Evolutionary conservation across 2,888 invertebrate species (phyloP), one percentile per base, ranked within the genome.

Genomic region (Apotomis capreana): DNA sequence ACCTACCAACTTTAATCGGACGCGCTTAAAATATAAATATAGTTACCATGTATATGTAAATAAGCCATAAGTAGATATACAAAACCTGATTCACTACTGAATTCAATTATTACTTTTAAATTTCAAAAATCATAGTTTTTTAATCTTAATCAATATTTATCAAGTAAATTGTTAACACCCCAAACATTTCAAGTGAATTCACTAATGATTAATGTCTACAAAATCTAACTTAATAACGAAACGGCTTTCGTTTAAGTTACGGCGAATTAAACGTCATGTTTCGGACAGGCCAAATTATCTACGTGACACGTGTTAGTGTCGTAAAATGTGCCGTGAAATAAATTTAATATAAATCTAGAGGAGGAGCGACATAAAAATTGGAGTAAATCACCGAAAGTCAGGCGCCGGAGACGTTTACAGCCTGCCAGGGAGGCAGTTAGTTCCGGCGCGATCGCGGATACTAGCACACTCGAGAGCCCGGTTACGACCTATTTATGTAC

Each of bases 331-430:
- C 86, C 85, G 87, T 90, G 90, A 91, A 91, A 90, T 91, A 90
- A 91, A 77, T 74, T 75, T 77, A 73, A 70, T 77, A 77, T 74
- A 76, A 88, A 89, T 89, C 90, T 87, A 84, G 84, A 84, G 86
- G 85, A 86, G 87, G 85, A 86, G 86, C 88, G 90, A 89, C 91
- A 92, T 92, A 92, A 92, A 72, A 92, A 91, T 91, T 87, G 90
- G 82, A 88, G 90, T 92, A 92, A 92, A 92, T 92, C 92, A 91
- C 91, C 85, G 81, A 89, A 90, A 91, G 91, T 90, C 92, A 90
- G 88, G 85, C 90, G 90, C 82, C 86, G 84, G 85, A 90, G 92
- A 92, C 91, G 90, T 92, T 92, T 91, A 92, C 90, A 89, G 89
- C 89, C 87, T 82, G 83, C 68, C 83, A 87, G 87, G 90, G 83